Percentiles rank a stretch among this genome's conserved stretches.
Evolutionary conservation across 2,113 vertebrate species (phyloP).

Genomic region (Ageneiosus marmoratus): DNA sequence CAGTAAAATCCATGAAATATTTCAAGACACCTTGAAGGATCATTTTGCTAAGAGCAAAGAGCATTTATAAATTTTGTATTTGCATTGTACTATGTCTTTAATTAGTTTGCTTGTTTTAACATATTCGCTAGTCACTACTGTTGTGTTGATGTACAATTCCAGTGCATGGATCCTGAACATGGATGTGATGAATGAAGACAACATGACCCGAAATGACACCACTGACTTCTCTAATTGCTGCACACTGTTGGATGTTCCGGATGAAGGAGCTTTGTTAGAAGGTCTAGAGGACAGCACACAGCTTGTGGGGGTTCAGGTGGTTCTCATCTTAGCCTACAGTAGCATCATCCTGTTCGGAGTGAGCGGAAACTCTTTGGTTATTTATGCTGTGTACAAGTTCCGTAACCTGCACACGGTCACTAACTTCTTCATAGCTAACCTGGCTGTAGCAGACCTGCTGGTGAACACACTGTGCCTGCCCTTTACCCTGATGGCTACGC

Average conservation of each 20-base stretch:
- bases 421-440: slow-evolving; percentile 94
- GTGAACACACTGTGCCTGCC: slow-evolving; percentile 92
- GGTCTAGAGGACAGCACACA: slow-evolving; percentile 86
- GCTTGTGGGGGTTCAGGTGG: slow-evolving; percentile 84
- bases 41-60: too few relatives aligned
- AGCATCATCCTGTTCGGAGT: slow-evolving; percentile 93
- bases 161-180: slow-evolving; percentile 33
- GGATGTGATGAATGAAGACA: slow-evolving; percentile 38
- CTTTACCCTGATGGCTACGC: slow-evolving; percentile 91
- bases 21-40: too few relatives aligned
- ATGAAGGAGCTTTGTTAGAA: slow-evolving; percentile 56
- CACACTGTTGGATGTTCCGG: background rate
- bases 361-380: slow-evolving; percentile 90
- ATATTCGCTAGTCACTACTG: background rate
- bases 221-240: slow-evolving; percentile 27
- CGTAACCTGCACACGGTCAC: slow-evolving; percentile 92
- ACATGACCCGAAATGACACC: slow-evolving; percentile 25
- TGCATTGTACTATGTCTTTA: background rate
- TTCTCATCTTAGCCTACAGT: slow-evolving; percentile 91
- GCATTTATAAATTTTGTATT: background rate
- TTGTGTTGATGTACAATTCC: background rate
- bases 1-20: background rate
- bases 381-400: slow-evolving; percentile 91
- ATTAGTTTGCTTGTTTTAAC: background rate
- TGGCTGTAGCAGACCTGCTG: slow-evolving; percentile 87